Evolutionary conservation across 2,797 vertebrate genomes (phyloP), one percentile per base, ranked within the genome.

Genomic region (Tarsius wallacei): DNA sequence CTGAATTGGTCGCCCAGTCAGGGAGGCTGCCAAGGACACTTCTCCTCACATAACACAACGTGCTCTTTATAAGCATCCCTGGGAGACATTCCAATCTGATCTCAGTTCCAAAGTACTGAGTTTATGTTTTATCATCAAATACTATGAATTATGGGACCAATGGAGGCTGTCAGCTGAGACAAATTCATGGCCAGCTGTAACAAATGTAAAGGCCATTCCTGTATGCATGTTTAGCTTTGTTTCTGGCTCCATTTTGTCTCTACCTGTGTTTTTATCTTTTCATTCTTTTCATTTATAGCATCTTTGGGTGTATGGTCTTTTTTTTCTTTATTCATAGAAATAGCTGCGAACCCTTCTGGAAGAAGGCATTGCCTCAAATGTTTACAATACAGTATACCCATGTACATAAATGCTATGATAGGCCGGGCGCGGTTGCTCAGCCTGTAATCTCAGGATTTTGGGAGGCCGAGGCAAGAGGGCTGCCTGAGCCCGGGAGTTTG

Each of bases 61-160:
- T 91, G 90, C 68, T 93, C 86, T 93, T 77, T 49, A 71, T 63
- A 70, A 77, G 55, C 80, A 84, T 55, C 78, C 57, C 49, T 66
- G 74, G 77, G 93, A 96, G 80, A 78, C 63, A 88, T 47, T 88
- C 82, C 87, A 94, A 71, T 93, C 61, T 97, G 64, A 95, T 70
- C 78, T 88, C 53, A 53, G 15, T 88, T 88, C 59, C 83, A 84
- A 53, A 88, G 36, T 81, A 94, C 71, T 73, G 1, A 57, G 26
- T 92, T 97, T 91, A 10, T 78, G 77, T 86, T 92, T 96, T 74
- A 55, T 89, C 87, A 87, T 77, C 26, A n/a, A 61, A 77, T 26
- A 91, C 51, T 53, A 73, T 42, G 73, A 96, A 96, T 5, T 90
- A n/a, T 80, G 17, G 47, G 53, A 71, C 73, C 66, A 82, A 61